A percentile compares a stretch with the other conserved stretches of the same genome.
phyloP scores from a whole-genome alignment of 2,113 vertebrate species.

The Alces alces region DNA sequence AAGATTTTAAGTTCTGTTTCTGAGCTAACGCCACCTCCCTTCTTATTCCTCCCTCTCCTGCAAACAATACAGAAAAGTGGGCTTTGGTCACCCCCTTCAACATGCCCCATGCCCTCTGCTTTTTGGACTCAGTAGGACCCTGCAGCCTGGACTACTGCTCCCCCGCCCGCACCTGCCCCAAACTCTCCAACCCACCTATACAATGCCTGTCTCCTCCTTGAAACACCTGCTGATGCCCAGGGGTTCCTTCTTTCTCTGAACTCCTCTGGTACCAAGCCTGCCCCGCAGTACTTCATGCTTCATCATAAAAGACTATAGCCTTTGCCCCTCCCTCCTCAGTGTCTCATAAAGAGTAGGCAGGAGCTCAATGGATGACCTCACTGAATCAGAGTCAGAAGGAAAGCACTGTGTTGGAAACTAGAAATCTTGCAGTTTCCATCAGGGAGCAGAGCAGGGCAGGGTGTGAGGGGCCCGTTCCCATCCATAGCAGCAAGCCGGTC shows the following conservation, averaged over 20 bases:
- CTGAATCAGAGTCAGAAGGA: slow-evolving; percentile 40
- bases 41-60: neutral
- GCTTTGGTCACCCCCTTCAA: neutral
- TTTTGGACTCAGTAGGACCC: neutral
- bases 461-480: neutral
- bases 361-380: slow-evolving; percentile 50
- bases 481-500: neutral
- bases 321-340: slow-evolving; percentile 41
- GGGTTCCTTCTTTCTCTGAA: slow-evolving; percentile 40
- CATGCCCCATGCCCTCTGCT: neutral
- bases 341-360: slow-evolving; percentile 44
- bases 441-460: neutral
- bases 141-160: neutral
- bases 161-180: neutral
- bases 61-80: neutral
- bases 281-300: neutral
- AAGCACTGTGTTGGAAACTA: neutral
- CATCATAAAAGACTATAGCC: slow-evolving; percentile 42
- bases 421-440: neutral
- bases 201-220: neutral
- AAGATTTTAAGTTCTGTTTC: neutral
- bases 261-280: neutral
- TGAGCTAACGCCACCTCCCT: neutral
- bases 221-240: neutral
- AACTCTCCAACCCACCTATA: neutral